Base-by-base conservation (phyloP, 1,140 invertebrate genomes). In the Ips nitidus region DNA sequence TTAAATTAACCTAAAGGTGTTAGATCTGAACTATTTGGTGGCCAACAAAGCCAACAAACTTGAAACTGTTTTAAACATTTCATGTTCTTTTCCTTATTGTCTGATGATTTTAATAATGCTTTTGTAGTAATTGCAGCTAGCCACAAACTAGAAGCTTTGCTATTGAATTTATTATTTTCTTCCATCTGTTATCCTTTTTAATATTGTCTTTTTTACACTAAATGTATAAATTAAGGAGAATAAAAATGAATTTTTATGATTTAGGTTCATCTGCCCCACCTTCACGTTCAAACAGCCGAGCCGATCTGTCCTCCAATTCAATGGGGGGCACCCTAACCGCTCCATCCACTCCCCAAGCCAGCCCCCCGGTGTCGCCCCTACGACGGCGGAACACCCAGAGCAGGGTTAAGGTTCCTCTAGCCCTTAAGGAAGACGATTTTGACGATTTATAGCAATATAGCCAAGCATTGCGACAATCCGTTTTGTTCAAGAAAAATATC, bases 231-330 rank as follows among this genome's bases (percentile, higher is more conserved):
- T 22, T 22, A 22, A 22, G 22, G 22, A 22, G 22, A 22, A 22
- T 22, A 22, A 22, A 22, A 22, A 22, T 0, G 22, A 22, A 22
- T 22, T 22, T 22, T 22, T 22, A 22, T 22, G 8, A 37, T 67
- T 40, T 52, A 67, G 66, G 56, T 67, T 67, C 66, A 66, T 86
- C 85, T 39, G 83, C 87, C 7, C 85, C 87, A 47, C 86, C 87
- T 42, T 86, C 86, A 52, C 87, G 89, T 59, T 87, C 88, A 8
- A 83, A 86, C 41, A 91, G 90, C 4, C 84, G 89, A 36, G 82
- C 89, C 7, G 89, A 91, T 57, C n/a, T 79, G 74, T 90, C 71
- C 84, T 84, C 45, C 71, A 83, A 74, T 73, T 83, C 75, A 76
- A 83, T 70, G 79, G 86, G 82, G 79, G 86, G 82, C 81, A 84